Evolutionary conservation across 2,888 invertebrate species (phyloP).

Genomic region (Xylophagus ater): DNA sequence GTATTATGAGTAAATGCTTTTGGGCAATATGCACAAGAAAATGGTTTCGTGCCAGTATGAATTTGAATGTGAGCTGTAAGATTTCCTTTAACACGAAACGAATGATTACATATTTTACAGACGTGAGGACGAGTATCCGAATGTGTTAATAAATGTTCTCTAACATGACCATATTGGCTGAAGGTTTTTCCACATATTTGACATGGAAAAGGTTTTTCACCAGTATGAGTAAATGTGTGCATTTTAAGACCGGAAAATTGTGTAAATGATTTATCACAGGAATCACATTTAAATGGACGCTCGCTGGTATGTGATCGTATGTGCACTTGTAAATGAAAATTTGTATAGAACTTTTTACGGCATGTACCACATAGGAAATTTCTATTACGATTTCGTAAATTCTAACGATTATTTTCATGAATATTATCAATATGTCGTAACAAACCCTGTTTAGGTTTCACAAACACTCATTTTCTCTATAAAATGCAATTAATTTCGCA

Average conservation of each 20-base stretch:
- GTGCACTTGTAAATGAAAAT: conserved; percentile 30
- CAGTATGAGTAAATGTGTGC: conserved; percentile 31
- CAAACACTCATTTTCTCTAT: no score
- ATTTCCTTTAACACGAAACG: conserved; percentile 17
- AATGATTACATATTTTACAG: conserved; percentile 16
- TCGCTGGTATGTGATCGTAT: conserved; percentile 20
- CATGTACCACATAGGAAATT: conserved; percentile 24
- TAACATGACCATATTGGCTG: conserved; percentile 13
- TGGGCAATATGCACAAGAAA: conserved; percentile 5
- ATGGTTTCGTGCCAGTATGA: conserved; percentile 8
- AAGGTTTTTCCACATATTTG: conserved; percentile 21
- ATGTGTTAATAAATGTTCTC: conserved; percentile 13
- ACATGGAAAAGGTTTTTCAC: conserved; percentile 31
- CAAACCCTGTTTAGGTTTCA: conserved; percentile 17
- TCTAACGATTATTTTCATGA: conserved; percentile 15
- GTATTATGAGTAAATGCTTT: conserved; percentile 7
- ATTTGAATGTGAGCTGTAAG: conserved; percentile 15
- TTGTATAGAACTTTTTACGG: conserved; percentile 29
- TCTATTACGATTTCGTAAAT: conserved; percentile 15
- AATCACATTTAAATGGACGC: conserved; percentile 12
- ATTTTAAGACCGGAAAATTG: conserved; percentile 21
- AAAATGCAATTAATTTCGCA: no score
- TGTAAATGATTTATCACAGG: conserved; percentile 13
- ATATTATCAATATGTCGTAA: conserved; percentile 16
- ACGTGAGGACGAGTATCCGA: conserved; percentile 9